Conservation (phyloP, 2,797 vertebrate species). For the Sebastes dallii region DNA sequence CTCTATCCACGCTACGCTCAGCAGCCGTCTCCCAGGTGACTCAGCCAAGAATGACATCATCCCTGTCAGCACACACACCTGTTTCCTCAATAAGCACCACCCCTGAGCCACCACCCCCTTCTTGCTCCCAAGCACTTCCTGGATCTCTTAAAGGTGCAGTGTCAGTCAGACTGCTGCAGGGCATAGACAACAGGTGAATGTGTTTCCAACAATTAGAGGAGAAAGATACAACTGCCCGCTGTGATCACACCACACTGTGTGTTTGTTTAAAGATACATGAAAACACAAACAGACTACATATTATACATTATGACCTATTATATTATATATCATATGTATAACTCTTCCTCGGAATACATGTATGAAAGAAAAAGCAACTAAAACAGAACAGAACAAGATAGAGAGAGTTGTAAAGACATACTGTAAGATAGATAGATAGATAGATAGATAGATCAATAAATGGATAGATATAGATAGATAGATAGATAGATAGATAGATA, state of each 20-base stretch:
- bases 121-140: constrained; percentile 41
- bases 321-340: neutral
- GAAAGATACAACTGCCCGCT: too few species aligned
- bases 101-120: constrained; percentile 24
- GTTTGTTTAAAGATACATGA: neutral
- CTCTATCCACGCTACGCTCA: neutral
- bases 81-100: constrained; percentile 73
- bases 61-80: constrained; percentile 76
- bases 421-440: neutral
- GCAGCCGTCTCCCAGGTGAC: constrained; percentile 76
- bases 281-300: neutral
- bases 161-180: neutral
- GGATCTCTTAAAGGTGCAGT: constrained; percentile 66
- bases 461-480: too few species aligned
- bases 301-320: neutral
- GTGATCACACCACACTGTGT: neutral
- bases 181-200: constrained; percentile 22
- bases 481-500: too few species aligned
- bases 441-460: too few species aligned
- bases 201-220: neutral
- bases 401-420: too few species aligned
- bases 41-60: constrained; percentile 81
- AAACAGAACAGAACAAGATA: neutral
- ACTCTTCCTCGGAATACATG: neutral
- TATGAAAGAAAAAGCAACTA: neutral